Base-by-base conservation (phyloP, 1,140 invertebrate genomes). In the Arctopsyche grandis region DNA sequence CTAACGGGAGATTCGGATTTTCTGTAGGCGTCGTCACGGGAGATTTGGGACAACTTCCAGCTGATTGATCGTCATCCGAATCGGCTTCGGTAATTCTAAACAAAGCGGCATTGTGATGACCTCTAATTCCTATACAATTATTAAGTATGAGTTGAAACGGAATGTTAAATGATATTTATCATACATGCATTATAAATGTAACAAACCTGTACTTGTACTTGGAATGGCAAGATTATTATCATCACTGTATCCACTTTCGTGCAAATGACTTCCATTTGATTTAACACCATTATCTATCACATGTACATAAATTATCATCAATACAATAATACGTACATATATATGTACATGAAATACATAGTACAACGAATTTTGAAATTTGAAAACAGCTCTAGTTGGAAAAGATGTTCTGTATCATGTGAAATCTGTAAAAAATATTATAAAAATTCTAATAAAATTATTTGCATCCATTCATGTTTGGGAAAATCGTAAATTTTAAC, bases 31-130 rank as follows among this genome's bases (percentile, higher is more conserved):
- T 63, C 84, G 84, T 80, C 83, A 85, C 77, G 0, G 86, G 86
- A 0, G 87, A 87, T 80, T 86, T 85, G 0, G 85, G 85, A 43
- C 84, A 85, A 79, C 86, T 86, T 80, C 85, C 81, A 0, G 83
- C 84, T 0, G 88, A 87, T 71, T 88, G 86, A 79, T 90, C 90
- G 77, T 91, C 89, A 63, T 91, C 90, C 0, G 90, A 91, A 83
- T 90, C 90, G 14, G 89, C 88, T 80, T 91, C 89, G 3, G 89
- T 87, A 81, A 91, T 87, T 66, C 89, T 84, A 81, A 89, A 91
- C 43, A 90, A 79, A n/a, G 87, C 84, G 56, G 86, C 86, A 81
- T 86, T 86, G 76, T 84, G 87, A 83, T 87, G 85, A n/a, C 87
- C 87, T 60, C 87, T 85, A 66, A 87, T 88, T 38, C 87, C 87